These are phyloP conservation scores for Seira musarum DNA, from an alignment of 2,888 invertebrate genomes.

Conservation along the genomic window DNA sequence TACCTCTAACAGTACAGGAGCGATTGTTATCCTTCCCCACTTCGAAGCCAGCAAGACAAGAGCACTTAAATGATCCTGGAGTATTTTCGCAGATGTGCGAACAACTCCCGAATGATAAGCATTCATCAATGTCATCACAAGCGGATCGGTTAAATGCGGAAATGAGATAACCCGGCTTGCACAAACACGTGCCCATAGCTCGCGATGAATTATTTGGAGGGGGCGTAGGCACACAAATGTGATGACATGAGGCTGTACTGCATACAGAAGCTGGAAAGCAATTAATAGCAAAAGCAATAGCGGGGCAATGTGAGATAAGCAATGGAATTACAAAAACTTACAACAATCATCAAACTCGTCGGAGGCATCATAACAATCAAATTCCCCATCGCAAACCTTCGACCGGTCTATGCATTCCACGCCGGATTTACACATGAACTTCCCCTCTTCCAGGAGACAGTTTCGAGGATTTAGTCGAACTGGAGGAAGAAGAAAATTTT, in stretches of 20 bases:
- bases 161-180: constrained; percentile 90
- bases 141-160: constrained; percentile 84
- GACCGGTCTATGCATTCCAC: constrained; percentile 74
- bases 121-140: constrained; percentile 74
- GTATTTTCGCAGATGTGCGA: constrained; percentile 65
- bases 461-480: constrained; percentile 28
- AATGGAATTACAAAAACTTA: no score
- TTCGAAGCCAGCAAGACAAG: constrained; percentile 57
- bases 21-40: constrained; percentile 41
- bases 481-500: background rate
- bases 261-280: constrained; percentile 56
- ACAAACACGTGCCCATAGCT: constrained; percentile 81
- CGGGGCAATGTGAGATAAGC: constrained; percentile 31
- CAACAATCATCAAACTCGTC: constrained; percentile 76
- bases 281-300: background rate
- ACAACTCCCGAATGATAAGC: constrained; percentile 62
- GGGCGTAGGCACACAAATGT: constrained; percentile 60
- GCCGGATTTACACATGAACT: constrained; percentile 62
- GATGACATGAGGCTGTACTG: constrained; percentile 51
- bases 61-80: constrained; percentile 56
- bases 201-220: constrained; percentile 1
- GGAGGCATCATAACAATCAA: constrained; percentile 78
- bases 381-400: constrained; percentile 75
- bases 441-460: constrained; percentile 57
- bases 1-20: constrained; percentile 54